These are phyloP conservation scores for Oryzias celebensis DNA, from an alignment of 2,113 vertebrate genomes.

Conservation along the genomic window DNA sequence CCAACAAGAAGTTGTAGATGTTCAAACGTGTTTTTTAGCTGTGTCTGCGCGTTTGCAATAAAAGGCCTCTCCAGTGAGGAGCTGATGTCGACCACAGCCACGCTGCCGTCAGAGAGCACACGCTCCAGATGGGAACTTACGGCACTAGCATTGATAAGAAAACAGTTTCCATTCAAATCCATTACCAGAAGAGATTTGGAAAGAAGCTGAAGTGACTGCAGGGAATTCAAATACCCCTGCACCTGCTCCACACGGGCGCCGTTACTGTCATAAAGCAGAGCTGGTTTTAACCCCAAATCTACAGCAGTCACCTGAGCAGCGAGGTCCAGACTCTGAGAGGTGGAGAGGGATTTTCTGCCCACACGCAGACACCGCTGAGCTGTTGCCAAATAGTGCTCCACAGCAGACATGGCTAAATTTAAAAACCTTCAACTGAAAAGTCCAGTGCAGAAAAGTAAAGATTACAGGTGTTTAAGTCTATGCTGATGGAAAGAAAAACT, in stretches of 20 bases:
- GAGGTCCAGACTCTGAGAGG: conserved; percentile 75
- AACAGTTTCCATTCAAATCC: conserved; percentile 67
- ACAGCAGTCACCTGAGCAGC: conserved; percentile 83
- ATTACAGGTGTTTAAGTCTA: neutral
- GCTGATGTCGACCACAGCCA: conserved; percentile 81
- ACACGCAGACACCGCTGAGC: conserved; percentile 74
- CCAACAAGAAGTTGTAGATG: conserved; percentile 63
- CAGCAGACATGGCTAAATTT: conserved; percentile 31
- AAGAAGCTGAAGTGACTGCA: conserved; percentile 73
- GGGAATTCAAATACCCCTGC: conserved; percentile 74
- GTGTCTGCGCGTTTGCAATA: conserved; percentile 41
- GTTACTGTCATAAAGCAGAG: conserved; percentile 84
- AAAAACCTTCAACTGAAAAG: neutral
- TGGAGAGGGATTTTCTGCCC: conserved; percentile 65
- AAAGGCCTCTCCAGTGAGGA: conserved; percentile 65
- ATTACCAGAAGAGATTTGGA: conserved; percentile 73
- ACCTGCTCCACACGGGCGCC: conserved; percentile 72
- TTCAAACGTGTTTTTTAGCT: conserved; percentile 51
- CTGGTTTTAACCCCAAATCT: conserved; percentile 83
- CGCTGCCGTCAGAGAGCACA: conserved; percentile 24
- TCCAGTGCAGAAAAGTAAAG: neutral
- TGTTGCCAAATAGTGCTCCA: conserved; percentile 73
- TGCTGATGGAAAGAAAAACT: conserved; percentile 4
- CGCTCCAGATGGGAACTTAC: conserved; percentile 65
- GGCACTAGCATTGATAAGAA: conserved; percentile 74